phyloP scores from a whole-genome alignment of 1,140 invertebrate species.

The Diachasma alloeum region DNA sequence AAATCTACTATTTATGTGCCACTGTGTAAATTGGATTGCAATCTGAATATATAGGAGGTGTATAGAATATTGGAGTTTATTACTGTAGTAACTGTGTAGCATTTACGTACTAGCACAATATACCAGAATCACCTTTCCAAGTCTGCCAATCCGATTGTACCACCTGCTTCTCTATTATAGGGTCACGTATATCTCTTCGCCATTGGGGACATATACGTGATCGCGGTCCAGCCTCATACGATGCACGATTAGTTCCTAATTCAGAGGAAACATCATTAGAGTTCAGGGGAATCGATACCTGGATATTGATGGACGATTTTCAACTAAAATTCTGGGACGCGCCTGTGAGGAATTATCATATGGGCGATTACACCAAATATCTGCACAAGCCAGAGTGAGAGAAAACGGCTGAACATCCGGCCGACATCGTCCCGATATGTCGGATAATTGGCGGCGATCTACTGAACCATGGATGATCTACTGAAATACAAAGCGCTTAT shows the following conservation, averaged over 20 bases:
- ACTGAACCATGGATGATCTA: no score
- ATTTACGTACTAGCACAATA: neutral
- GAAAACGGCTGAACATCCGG: no score
- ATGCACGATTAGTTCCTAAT: neutral
- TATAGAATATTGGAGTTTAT: neutral
- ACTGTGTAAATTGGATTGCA: neutral
- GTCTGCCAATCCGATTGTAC: neutral
- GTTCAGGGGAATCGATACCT: neutral
- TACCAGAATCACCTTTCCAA: neutral
- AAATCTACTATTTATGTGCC: no score
- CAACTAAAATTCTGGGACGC: neutral
- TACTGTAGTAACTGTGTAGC: neutral
- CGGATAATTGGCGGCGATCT: no score
- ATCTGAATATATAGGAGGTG: neutral
- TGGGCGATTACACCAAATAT: no score
- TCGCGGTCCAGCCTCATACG: neutral
- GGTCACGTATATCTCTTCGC: neutral
- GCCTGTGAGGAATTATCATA: no score
- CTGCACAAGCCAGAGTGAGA: no score
- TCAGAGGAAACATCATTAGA: neutral
- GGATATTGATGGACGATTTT: neutral
- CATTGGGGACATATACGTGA: neutral
- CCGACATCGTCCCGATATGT: no score
- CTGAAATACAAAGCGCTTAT: no score
- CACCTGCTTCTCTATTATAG: neutral